Conservation (phyloP, 2,888 invertebrate species). For the Pediacus dermestoides region DNA sequence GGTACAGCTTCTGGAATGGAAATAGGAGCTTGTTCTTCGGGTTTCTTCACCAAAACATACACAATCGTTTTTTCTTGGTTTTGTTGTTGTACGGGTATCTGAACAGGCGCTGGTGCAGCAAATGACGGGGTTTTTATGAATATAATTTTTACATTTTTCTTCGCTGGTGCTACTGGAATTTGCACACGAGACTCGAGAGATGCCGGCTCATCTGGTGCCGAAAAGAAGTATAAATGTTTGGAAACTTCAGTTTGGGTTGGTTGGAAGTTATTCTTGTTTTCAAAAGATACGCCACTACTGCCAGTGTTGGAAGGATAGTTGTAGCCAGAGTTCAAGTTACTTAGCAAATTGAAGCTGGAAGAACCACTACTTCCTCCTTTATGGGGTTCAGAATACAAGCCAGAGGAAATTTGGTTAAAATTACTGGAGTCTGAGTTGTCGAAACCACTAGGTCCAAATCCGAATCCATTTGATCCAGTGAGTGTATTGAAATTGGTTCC, state of each 20-base stretch:
- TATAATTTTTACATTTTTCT: conserved; percentile 49
- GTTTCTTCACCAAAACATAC: conserved; percentile 51
- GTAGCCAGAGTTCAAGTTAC: too few relatives aligned
- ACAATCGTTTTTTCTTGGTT: conserved; percentile 43
- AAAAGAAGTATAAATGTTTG: conserved; percentile 43
- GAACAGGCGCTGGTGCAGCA: conserved; percentile 31
- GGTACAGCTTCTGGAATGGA: conserved; percentile 71
- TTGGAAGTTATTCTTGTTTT: neutral
- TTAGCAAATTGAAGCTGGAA: neutral
- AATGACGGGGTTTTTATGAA: conserved; percentile 50
- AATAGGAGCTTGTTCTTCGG: conserved; percentile 75
- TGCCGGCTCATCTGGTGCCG: conserved; percentile 42
- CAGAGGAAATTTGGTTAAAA: too few relatives aligned
- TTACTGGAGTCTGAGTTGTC: too few relatives aligned
- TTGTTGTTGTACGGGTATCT: conserved; percentile 22
- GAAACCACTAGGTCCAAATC: too few relatives aligned
- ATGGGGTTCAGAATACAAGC: neutral
- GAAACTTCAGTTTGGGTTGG: conserved; percentile 21
- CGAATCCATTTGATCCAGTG: too few relatives aligned
- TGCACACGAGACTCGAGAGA: conserved; percentile 29
- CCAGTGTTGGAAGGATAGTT: too few relatives aligned
- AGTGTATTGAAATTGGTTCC: too few relatives aligned
- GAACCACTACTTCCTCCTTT: conserved; percentile 2
- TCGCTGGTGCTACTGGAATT: conserved; percentile 36
- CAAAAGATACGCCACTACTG: too few relatives aligned